Conservation (phyloP, 23 tunicate genomes). For the Ciona savignyi region DNA sequence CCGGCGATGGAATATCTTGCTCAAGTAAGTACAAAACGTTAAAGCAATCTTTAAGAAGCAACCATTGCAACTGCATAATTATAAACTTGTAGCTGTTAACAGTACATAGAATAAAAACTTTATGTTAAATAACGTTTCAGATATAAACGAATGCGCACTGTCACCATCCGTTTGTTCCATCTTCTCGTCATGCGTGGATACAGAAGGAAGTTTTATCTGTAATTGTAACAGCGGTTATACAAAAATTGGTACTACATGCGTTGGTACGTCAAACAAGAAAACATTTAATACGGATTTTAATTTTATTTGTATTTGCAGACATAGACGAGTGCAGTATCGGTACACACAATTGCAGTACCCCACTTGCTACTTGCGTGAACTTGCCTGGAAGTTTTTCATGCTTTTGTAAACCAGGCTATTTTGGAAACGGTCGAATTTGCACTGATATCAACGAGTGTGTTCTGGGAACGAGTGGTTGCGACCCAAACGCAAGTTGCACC, state of each 20-base stretch:
- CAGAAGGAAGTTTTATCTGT: neutral
- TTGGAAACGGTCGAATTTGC: neutral
- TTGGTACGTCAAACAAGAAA: no score
- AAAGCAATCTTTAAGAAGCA: neutral
- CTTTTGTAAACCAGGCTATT: neutral
- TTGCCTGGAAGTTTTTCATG: neutral
- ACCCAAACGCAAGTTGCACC: no score
- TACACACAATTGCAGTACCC: neutral
- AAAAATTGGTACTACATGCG: neutral
- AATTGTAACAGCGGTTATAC: neutral
- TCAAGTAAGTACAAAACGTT: neutral
- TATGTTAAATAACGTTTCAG: no score
- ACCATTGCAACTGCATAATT: no score
- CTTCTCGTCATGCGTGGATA: neutral
- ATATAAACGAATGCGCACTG: neutral
- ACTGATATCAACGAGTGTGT: no score
- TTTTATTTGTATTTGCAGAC: no score
- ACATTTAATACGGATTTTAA: no score
- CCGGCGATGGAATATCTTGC: neutral
- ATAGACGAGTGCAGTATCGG: neutral
- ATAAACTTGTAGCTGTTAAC: no score
- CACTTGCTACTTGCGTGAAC: neutral
- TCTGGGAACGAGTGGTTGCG: no score
- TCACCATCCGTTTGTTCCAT: neutral
- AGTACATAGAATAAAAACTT: no score